Evolutionary conservation across 2,113 vertebrate species (phyloP), one percentile per base, ranked within the genome.

Genomic region (Lophura nycthemera): DNA sequence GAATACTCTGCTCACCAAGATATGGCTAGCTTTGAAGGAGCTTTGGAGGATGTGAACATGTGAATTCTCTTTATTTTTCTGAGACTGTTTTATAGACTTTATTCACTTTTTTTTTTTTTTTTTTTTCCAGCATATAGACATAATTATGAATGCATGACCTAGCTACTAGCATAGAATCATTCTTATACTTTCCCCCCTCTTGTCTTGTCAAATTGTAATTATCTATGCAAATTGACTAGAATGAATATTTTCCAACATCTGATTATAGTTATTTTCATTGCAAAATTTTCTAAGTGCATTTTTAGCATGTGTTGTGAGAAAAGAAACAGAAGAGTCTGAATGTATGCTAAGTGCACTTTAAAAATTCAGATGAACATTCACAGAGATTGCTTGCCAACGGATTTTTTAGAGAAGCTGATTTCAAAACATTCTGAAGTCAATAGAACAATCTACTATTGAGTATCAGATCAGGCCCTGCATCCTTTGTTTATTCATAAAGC

Each of bases 301-400:
- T 84, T 73, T 84, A 52, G 36, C 87, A 57, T 73, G 50, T 52
- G 52, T 40, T 92, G 63, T 50, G 87, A 87, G 43, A 74, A 83
- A 89, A 40, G 30, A 87, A 92, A 93, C 36, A 84, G 29, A 16
- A 65, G 32, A 61, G 16, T 70, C 56, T 79, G 38, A 88, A 92
- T 90, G 45, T 38, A 87, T 82, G 75, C 75, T 85, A 94, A 96
- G 47, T 67, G 42, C 30, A 79, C 20, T 80, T 95, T 81, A 95
- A 95, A 92, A 86, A 89, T 93, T 95, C 86, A 94, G 69, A 84
- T 78, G 81, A 92, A 88, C 91, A 71, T 74, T 94, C 59, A 76
- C 10, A 54, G 59, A 88, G 43, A 85, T 70, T 87, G 54, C 42
- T 92, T 91, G 74, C 47, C 56, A 90, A 91, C 48, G 11, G 34